Conservation (phyloP, 2,113 vertebrate genomes). For the Varanus komodoensis region DNA sequence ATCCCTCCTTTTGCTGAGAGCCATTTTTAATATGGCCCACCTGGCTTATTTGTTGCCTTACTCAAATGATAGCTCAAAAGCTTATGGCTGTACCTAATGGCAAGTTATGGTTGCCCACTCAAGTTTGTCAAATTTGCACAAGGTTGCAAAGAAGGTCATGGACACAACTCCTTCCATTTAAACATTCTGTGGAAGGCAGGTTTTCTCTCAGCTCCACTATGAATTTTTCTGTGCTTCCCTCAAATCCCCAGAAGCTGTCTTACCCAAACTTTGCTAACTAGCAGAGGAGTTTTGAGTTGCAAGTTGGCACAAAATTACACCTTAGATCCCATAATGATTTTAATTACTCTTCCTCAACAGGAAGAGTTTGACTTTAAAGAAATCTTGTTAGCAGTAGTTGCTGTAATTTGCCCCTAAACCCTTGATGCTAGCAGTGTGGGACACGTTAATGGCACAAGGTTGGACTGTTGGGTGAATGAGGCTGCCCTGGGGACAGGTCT, state of each 20-base stretch:
- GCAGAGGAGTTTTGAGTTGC: not conserved
- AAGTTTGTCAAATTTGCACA: not conserved
- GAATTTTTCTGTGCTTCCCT: not conserved
- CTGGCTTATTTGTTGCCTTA: not conserved
- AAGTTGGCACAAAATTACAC: not conserved
- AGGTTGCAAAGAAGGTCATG: not conserved
- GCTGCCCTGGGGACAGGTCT: not conserved
- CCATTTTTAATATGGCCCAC: not conserved
- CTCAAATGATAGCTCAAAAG: not conserved
- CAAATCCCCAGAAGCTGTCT: not conserved
- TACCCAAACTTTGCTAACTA: not conserved
- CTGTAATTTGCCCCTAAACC: not conserved
- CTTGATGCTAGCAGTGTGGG: not conserved
- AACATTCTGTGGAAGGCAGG: not conserved
- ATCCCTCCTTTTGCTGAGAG: not conserved
- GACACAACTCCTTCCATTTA: not conserved
- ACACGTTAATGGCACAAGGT: not conserved
- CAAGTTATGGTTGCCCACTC: not conserved
- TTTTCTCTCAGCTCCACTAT: not conserved
- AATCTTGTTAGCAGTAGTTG: not conserved
- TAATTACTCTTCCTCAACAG: not conserved
- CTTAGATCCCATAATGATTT: not conserved
- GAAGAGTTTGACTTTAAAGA: not conserved
- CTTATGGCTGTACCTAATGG: not conserved
- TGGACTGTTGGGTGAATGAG: not conserved